Conservation (phyloP, 2,113 vertebrate species). For the Salminus brasiliensis region DNA sequence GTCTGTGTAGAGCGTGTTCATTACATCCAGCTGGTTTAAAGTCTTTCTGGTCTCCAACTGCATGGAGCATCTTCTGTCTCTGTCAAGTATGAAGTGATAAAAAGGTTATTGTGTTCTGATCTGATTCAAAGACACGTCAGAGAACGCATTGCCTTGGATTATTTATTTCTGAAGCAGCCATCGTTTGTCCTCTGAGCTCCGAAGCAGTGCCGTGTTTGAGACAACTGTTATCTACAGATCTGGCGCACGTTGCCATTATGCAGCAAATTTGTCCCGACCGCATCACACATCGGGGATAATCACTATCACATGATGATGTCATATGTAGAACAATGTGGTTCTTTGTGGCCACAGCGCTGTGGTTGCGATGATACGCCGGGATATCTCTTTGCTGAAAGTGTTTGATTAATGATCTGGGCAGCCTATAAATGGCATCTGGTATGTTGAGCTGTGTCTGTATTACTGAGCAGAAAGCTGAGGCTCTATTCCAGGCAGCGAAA, state of each 20-base stretch:
- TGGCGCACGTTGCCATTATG: slow-evolving; percentile 21
- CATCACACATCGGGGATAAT: slow-evolving; percentile 53
- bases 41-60: not conserved
- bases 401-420: slow-evolving; percentile 73
- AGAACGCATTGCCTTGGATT: not conserved
- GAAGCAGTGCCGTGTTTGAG: not conserved
- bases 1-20: not conserved
- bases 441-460: slow-evolving; percentile 64
- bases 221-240: slow-evolving; percentile 19
- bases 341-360: slow-evolving; percentile 54
- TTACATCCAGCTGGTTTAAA: not conserved
- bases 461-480: slow-evolving; percentile 47
- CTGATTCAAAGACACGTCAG: not conserved
- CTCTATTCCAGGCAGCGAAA: slow-evolving; percentile 31
- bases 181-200: slow-evolving; percentile 21
- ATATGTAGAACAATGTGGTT: slow-evolving; percentile 52
- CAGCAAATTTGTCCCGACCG: slow-evolving; percentile 39
- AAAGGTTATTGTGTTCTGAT: not conserved
- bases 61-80: not conserved
- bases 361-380: slow-evolving; percentile 58
- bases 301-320: slow-evolving; percentile 62
- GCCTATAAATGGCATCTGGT: slow-evolving; percentile 67
- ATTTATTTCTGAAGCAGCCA: slow-evolving; percentile 13
- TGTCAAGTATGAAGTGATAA: not conserved
- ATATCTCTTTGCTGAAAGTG: slow-evolving; percentile 57